Base-by-base conservation (phyloP, 2,797 vertebrate genomes). In the Pangasius macronema region DNA sequence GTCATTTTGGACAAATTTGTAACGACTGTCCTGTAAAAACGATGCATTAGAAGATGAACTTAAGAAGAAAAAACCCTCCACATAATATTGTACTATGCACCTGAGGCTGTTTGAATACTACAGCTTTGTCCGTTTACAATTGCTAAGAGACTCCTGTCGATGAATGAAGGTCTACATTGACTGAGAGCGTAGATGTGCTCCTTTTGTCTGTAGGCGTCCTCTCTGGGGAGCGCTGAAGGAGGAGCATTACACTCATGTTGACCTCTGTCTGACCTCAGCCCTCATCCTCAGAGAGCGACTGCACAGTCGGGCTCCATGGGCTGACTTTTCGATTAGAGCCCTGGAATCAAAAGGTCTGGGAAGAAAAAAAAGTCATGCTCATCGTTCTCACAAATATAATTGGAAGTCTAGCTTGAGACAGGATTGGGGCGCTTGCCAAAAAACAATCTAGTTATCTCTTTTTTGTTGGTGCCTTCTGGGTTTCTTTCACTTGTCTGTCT, bases 351-450 rank as follows among this genome's bases (percentile, higher is more conserved):
- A 87, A 73, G 33, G 75, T 76, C 88, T 84, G 18, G 13, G 9
- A 59, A 76, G 7, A 82, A 70, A 57, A 70, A 57, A 84, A 57
- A 72, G 67, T n/a, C 39, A 24, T n/a, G 27, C 59, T 82, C 61
- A 51, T 82, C 42, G n/a, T 8, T 83, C 61, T 85, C 33, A 36
- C 85, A 55, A 84, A 76, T 83, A 84, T 80, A 89, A 90, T 89
- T 89, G 83, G 59, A 88, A 86, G 85, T 87, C 65, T 11, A 85
- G 85, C 73, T 33, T 8, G 27, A 82, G 42, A 49, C 42, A 22
- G 46, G 42, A 67, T 82, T 18, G 36, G 27, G 33, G 42, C 9
- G 4, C 42, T 67, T 67, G 80, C 61, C 61, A 82, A 82, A 67
- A 82, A 2, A 3, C 81, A 82, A 82, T 82, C 61, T 67, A 82